Evolutionary conservation across 2,797 vertebrate species (phyloP), one percentile per base, ranked within the genome.

Genomic region (Calcarius lapponicus): DNA sequence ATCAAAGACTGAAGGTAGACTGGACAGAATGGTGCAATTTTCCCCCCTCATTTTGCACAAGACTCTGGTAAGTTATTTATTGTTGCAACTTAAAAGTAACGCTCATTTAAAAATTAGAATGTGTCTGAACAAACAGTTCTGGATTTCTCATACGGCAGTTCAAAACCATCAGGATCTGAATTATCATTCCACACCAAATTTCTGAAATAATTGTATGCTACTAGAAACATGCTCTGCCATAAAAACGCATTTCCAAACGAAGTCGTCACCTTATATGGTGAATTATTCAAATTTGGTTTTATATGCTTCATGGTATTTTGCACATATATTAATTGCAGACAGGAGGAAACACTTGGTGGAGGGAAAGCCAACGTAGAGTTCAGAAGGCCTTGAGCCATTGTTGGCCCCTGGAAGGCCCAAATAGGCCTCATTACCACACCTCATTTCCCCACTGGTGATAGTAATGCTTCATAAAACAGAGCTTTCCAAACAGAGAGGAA

Each of bases 391-490:
- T 1, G 3, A 28, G 34, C 32, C 28, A 10, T 0, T 56, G 32
- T 0, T 73, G 86, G 66, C 58, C 43, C 28, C 4, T 0, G 1
- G 72, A 82, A 85, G 22, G 32, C 34, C 60, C 20, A 17, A 74
- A 20, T 12, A 9, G 2, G 11, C 28, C 42, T 88, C 47, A 32
- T 36, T 61, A 40, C 9, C 6, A 3, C 18, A 62, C 10, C 22
- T 61, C 5, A 1, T 54, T 81, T 84, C 66, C 70, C 84, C 13
- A 2, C 3, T 34, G 28, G 16, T 0, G 0, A 45, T 2, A 69
- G 11, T 0, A 79, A 36, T 2, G n/a, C 22, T 51, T 65, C 5
- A 1, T 7, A 84, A 89, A 81, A 32, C 40, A 72, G 45, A 61
- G 42, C 9, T 79, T 73, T 56, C 64, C 81, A 88, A 57, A 81